Evolutionary conservation across 2,113 vertebrate species (phyloP), one percentile per base, ranked within the genome.

Genomic region (Heterocephalus glaber): DNA sequence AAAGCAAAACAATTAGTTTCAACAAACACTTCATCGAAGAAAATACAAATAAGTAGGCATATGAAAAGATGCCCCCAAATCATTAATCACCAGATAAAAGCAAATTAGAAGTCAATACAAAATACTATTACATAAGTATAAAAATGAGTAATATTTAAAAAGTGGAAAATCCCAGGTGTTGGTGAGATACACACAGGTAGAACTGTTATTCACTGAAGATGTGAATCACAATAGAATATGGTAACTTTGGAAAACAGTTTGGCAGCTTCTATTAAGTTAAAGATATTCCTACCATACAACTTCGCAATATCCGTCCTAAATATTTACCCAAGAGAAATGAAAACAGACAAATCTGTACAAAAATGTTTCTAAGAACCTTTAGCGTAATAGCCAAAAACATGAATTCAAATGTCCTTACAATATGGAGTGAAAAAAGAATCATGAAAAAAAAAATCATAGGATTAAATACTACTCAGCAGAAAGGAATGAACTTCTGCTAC

Each of bases 361-460:
- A 84, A 47, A 86, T 90, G 54, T 66, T 96, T 92, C 47, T 13
- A 72, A 38, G 63, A 83, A 77, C n/a, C 33, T 87, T 68, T 49
- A 66, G 68, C 28, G 86, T 56, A 88, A 86, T 8, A 41, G 13
- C 6, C 74, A 61, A 54, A 87, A 66, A 24, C 28, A 26, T 60
- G 24, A 58, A 80, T 1, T 49, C 44, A 85, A 61, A 76, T 86
- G 52, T 41, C 70, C 61, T 85, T 56, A 30, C 77, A 14, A 13
- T 38, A 68, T 41, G 24, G 4, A 86, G 63, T 26, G 38, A 63
- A 17, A 63, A 81, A 41, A 63, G 38, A 30, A 30, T 41, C 20
- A 80, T 22, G 19, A 10, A 63, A 17, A 63, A 81, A 41, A 63
- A 44, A 30, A 30, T 41, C 20, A 80, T 22, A 6, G 47, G 24